These are phyloP conservation scores for Dysmachus trigonus DNA, from an alignment of 2,888 invertebrate genomes.

Conservation along the genomic window DNA sequence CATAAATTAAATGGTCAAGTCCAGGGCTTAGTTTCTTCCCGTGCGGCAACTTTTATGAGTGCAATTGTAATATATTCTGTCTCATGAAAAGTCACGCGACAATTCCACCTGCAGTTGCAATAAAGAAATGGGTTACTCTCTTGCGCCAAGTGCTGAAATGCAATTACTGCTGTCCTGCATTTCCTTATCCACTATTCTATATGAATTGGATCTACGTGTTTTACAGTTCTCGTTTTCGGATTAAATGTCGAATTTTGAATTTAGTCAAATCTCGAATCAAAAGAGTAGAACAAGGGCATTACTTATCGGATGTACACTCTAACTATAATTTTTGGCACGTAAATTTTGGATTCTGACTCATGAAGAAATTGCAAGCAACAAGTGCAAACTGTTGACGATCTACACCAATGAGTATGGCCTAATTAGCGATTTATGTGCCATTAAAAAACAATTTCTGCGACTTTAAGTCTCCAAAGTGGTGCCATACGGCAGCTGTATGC, in stretches of 20 bases:
- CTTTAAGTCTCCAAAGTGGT: not conserved
- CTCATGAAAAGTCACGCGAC: not conserved
- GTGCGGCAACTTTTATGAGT: not conserved
- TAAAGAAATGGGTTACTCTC: not conserved
- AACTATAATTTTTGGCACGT: not conserved
- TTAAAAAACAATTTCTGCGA: constrained; percentile 16
- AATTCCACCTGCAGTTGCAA: not conserved
- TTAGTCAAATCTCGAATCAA: not conserved
- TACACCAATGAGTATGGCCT: not conserved
- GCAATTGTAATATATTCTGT: not conserved
- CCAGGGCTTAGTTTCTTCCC: not conserved
- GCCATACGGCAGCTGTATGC: not conserved
- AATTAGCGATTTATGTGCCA: constrained; percentile 15
- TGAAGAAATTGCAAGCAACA: not conserved
- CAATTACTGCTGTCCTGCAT: not conserved
- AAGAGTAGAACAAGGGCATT: not conserved
- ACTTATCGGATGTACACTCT: not conserved
- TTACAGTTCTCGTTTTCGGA: not conserved
- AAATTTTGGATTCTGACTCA: not conserved
- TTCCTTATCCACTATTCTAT: not conserved
- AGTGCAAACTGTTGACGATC: not conserved
- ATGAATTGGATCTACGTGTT: not conserved
- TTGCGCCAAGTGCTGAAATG: not conserved
- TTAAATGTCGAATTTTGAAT: not conserved
- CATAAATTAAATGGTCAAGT: not conserved